Evolutionary conservation across 2,113 vertebrate genomes (phyloP).

Genomic region (Eretmochelys imbricata): DNA sequence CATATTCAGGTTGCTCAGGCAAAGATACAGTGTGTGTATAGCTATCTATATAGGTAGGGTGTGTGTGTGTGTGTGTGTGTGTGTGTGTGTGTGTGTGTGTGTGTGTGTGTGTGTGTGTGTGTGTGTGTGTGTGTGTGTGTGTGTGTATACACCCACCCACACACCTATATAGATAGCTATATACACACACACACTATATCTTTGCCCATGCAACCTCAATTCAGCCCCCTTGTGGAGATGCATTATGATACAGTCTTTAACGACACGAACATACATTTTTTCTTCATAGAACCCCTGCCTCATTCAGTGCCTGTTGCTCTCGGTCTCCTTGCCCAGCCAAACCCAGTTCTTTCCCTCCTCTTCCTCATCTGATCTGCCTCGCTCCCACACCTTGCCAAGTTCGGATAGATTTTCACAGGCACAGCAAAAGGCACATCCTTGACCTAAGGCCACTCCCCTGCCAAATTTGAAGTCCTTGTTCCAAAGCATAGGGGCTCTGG

Average conservation of each 20-base stretch:
- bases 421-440: no score
- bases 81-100: no score
- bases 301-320: neutral
- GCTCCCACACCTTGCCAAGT: neutral
- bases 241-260: neutral
- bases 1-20: no score
- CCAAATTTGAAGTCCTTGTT: no score
- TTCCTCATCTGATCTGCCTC: neutral
- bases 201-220: neutral
- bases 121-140: no score
- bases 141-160: neutral
- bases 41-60: no score
- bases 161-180: neutral
- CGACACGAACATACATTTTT: neutral
- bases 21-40: no score
- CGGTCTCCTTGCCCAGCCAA: neutral
- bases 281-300: neutral
- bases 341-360: neutral
- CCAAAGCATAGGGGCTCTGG: no score
- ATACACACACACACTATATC: neutral
- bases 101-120: no score
- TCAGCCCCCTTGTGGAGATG: neutral
- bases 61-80: no score
- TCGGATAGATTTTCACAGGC: neutral
- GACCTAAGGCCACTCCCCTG: no score